phyloP scores from a whole-genome alignment of 2,113 vertebrate species.

The Phaetusa simplex region DNA sequence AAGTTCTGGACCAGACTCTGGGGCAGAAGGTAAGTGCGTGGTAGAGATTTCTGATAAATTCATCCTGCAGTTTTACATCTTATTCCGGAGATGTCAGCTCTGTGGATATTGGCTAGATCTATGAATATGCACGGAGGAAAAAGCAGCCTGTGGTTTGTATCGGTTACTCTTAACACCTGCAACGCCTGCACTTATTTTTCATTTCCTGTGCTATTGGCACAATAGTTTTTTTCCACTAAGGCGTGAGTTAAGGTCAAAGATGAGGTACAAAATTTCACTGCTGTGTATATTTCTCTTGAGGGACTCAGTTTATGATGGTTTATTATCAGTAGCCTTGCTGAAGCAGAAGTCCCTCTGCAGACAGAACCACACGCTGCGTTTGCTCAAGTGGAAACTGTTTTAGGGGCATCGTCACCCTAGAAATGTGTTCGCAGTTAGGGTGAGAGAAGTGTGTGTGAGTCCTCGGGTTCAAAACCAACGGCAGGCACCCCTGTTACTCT shows the following conservation, averaged over 20 bases:
- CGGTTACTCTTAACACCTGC: neutral
- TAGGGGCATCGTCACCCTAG: neutral
- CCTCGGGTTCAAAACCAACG: neutral
- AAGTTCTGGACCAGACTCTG: neutral
- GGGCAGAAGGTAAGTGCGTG: neutral
- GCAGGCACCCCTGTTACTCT: neutral
- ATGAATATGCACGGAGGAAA: neutral
- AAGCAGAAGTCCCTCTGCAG: neutral
- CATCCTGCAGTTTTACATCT: neutral
- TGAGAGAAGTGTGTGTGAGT: neutral
- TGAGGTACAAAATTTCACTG: neutral
- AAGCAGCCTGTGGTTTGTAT: neutral
- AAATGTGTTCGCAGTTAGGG: neutral
- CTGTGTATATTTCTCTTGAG: neutral
- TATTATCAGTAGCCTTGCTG: neutral
- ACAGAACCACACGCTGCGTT: neutral
- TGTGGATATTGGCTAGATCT: accelerated
- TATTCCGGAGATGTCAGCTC: neutral
- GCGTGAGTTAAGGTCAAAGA: neutral
- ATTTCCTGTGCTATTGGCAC: neutral
- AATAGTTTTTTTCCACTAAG: neutral
- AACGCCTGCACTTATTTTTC: neutral
- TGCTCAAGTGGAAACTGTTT: neutral
- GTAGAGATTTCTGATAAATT: neutral
- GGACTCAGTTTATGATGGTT: neutral